Conservation (phyloP, 2,113 vertebrate genomes). For the Romanogobio albipinnatus region DNA sequence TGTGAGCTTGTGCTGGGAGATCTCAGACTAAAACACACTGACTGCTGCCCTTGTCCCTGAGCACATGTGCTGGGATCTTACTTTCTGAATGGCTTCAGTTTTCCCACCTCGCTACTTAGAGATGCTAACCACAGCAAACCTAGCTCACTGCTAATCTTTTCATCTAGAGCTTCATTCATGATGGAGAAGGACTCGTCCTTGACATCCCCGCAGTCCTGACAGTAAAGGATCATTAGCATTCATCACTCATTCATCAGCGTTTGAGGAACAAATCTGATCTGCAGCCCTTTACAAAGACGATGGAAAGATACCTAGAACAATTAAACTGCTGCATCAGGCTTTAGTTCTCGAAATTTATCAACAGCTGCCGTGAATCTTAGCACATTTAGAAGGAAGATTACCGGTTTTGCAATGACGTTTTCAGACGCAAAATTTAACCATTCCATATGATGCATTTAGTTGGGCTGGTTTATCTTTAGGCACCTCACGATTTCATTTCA, state of each 20-base stretch:
- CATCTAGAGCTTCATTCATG: not conserved
- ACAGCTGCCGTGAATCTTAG: not conserved
- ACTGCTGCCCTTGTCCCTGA: conserved; percentile 33
- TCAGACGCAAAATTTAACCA: not conserved
- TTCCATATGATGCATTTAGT: not conserved
- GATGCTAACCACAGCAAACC: conserved; percentile 8
- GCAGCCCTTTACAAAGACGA: conserved; percentile 1
- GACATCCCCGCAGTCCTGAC: not conserved
- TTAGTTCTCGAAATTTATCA: not conserved
- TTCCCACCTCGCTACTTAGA: not conserved
- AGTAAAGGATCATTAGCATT: conserved; percentile 13
- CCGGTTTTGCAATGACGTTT: not conserved
- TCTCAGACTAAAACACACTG: conserved; percentile 37
- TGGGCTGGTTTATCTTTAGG: not conserved
- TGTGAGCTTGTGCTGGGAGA: conserved; percentile 40
- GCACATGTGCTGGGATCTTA: not conserved
- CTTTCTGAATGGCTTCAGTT: not conserved
- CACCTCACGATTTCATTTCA: not conserved
- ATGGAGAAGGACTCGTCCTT: conserved; percentile 10
- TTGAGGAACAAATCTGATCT: conserved; percentile 10
- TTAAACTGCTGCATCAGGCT: conserved; percentile 1
- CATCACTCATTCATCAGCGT: conserved; percentile 5
- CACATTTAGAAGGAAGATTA: not conserved
- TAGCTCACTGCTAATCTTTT: not conserved
- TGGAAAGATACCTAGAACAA: not conserved